A percentile compares a stretch with the other conserved stretches of the same genome.
Conservation (phyloP, 2,797 vertebrate genomes). For the Coilia nasus region DNA sequence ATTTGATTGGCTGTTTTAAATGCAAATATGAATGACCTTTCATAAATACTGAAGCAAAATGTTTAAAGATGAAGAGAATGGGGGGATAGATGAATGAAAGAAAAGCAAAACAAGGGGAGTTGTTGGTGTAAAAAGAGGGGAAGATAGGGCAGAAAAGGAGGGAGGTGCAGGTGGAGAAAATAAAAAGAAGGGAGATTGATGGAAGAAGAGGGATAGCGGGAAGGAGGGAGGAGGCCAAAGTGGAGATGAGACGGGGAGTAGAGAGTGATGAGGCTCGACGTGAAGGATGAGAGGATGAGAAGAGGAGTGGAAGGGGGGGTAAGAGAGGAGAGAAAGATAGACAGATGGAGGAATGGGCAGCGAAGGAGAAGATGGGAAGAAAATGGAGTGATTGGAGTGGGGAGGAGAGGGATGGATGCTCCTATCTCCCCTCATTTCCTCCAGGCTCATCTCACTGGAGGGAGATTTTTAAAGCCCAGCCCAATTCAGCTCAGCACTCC, state of each 20-base stretch:
- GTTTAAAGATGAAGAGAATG: too few relatives aligned
- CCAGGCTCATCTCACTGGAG: background rate
- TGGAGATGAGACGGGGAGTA: background rate
- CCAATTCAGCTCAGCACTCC: background rate
- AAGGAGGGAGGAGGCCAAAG: too few relatives aligned
- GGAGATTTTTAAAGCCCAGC: background rate
- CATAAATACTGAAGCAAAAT: too few relatives aligned
- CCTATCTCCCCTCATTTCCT: background rate
- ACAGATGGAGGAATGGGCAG: background rate
- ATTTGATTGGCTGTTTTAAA: too few relatives aligned
- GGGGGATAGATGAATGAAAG: too few relatives aligned
- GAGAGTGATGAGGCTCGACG: background rate
- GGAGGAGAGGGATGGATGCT: background rate
- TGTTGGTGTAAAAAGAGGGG: too few relatives aligned
- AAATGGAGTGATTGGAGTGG: background rate
- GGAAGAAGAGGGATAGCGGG: too few relatives aligned
- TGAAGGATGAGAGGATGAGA: background rate
- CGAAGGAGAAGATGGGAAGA: background rate
- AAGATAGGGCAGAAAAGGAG: too few relatives aligned
- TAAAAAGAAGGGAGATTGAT: too few relatives aligned
- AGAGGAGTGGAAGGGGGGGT: background rate
- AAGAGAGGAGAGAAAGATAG: background rate
- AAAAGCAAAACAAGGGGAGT: too few relatives aligned
- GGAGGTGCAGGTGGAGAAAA: too few relatives aligned
- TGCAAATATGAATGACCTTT: too few relatives aligned